Conservation (phyloP, 37 sponge, comb jelly and placozoan species). For the Sycon ciliatum region DNA sequence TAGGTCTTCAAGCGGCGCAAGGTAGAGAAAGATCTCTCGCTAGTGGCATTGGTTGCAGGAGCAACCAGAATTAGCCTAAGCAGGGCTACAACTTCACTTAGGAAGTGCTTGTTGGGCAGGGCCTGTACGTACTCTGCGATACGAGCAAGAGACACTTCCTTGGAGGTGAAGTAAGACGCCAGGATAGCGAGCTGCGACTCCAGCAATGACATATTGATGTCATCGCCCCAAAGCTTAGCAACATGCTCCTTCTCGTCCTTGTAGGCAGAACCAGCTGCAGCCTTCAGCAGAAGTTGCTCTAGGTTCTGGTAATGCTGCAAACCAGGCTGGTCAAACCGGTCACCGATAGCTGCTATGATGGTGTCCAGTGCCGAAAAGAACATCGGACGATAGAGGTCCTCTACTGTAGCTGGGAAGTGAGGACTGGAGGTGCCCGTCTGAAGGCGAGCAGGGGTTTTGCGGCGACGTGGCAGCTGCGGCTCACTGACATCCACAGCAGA, state of each 20-base stretch:
- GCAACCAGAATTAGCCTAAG: background rate
- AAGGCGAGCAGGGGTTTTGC: slow-evolving; percentile 15
- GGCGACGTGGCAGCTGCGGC: slow-evolving; percentile 1
- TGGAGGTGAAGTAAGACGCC: too few relatives aligned
- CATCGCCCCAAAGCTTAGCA: too few relatives aligned
- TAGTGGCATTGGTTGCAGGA: slow-evolving; percentile 14
- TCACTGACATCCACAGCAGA: background rate
- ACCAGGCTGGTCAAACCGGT: slow-evolving; percentile 18
- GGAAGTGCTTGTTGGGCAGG: too few relatives aligned
- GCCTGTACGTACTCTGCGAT: too few relatives aligned
- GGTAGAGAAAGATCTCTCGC: slow-evolving; percentile 11
- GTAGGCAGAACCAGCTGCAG: too few relatives aligned
- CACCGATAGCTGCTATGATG: background rate
- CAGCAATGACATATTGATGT: too few relatives aligned
- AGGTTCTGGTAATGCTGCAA: background rate
- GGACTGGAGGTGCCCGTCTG: background rate
- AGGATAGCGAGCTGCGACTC: too few relatives aligned
- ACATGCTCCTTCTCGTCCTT: too few relatives aligned
- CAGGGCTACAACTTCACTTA: background rate
- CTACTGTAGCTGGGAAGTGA: background rate
- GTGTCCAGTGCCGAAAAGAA: slow-evolving; percentile 10
- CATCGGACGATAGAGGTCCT: background rate
- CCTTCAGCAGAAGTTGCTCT: slow-evolving; percentile 20
- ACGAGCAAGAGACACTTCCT: too few relatives aligned
- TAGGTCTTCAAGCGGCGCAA: too few relatives aligned